Evolutionary conservation across 2,888 invertebrate species (phyloP).

Genomic region (Lutraria lutraria): DNA sequence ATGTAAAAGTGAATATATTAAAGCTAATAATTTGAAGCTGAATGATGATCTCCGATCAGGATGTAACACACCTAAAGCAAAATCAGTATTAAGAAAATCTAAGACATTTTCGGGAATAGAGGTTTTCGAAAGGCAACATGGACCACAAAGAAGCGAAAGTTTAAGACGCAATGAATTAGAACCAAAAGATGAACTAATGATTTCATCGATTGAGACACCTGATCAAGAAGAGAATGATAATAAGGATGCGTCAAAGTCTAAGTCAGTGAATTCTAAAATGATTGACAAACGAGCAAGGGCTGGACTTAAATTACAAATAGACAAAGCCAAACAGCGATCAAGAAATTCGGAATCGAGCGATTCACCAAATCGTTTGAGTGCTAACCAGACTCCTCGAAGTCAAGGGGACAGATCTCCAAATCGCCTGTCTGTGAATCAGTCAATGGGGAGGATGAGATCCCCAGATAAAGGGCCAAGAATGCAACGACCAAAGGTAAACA

Average conservation of each 20-base stretch:
- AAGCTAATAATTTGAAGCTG: slow-evolving; percentile 37
- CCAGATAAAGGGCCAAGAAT: slow-evolving; percentile 41
- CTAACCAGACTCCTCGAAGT: neutral
- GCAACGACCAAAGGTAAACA: slow-evolving; percentile 23
- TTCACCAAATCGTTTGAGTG: neutral
- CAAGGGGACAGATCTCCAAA: neutral
- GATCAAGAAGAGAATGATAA: neutral
- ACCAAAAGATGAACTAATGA: neutral
- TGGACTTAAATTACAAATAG: slow-evolving; percentile 31
- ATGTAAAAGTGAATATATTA: slow-evolving; percentile 43
- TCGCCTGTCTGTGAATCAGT: slow-evolving; percentile 29
- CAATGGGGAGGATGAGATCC: slow-evolving; percentile 16
- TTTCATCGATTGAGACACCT: neutral
- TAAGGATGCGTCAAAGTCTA: neutral
- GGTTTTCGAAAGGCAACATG: slow-evolving; percentile 28
- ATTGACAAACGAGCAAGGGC: slow-evolving; percentile 23
- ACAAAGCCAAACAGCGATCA: neutral
- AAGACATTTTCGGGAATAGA: slow-evolving; percentile 44
- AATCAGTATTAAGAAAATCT: slow-evolving; percentile 35
- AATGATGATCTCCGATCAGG: neutral
- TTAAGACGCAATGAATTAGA: neutral
- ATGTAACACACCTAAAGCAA: neutral
- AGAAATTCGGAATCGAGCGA: neutral
- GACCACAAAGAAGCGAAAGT: neutral
- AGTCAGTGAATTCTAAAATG: neutral